Evolutionary conservation across 2,113 vertebrate species (phyloP).

Genomic region (Eulemur macaco): DNA sequence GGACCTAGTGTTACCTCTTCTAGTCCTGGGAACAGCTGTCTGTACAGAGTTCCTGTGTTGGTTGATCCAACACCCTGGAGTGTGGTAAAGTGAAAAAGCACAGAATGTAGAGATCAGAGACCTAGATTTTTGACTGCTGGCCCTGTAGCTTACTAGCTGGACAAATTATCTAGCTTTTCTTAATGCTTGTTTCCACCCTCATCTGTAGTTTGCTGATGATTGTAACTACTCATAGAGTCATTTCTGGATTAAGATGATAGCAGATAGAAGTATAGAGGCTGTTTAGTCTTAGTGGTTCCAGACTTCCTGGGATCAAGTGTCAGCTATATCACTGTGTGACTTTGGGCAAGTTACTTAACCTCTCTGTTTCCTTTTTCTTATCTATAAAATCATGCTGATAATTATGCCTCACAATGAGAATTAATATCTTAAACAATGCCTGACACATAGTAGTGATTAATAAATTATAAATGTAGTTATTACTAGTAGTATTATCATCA

Average conservation of each 20-base stretch:
- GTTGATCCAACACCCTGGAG: background rate
- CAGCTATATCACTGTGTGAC: background rate
- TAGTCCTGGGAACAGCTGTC: background rate
- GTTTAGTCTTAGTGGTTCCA: background rate
- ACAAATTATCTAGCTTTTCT: background rate
- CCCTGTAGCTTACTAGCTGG: background rate
- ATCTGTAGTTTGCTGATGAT: background rate
- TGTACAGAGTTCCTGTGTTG: background rate
- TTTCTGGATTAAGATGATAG: conserved; percentile 4
- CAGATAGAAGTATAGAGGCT: conserved; percentile 14
- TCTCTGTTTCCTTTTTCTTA: conserved; percentile 29
- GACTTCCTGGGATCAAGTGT: background rate
- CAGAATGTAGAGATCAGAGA: background rate
- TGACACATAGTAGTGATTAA: background rate
- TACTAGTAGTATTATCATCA: background rate
- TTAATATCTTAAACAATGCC: background rate
- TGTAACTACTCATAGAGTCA: background rate
- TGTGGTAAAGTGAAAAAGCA: background rate
- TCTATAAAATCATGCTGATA: background rate
- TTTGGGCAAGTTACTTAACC: conserved; percentile 1
- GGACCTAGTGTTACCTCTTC: background rate
- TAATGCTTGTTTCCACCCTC: background rate
- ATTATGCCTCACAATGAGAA: background rate
- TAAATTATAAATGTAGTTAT: background rate
- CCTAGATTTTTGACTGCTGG: background rate